These are phyloP conservation scores for Tenthredo scrophulariae DNA, from an alignment of 2,888 invertebrate species.

Conservation along the genomic window DNA sequence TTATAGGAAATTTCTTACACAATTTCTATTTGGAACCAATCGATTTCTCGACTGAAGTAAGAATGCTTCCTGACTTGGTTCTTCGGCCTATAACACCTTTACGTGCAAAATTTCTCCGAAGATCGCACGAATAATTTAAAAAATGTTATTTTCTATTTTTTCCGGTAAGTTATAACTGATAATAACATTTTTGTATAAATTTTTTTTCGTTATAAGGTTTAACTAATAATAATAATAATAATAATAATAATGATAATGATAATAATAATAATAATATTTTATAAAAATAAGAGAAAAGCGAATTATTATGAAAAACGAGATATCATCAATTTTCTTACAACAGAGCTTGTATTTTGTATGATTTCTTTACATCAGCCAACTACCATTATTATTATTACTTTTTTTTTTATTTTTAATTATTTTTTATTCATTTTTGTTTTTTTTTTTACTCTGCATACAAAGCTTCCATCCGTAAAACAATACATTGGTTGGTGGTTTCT, in stretches of 20 bases:
- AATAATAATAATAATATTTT: neutral
- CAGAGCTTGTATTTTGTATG: slow-evolving; percentile 68
- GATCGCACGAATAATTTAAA: slow-evolving; percentile 14
- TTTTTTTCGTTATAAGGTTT: neutral
- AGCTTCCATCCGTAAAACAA: slow-evolving; percentile 66
- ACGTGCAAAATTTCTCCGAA: slow-evolving; percentile 57
- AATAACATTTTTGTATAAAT: neutral
- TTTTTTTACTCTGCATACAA: slow-evolving; percentile 61
- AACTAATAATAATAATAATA: neutral
- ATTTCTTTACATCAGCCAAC: slow-evolving; percentile 67
- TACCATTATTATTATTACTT: slow-evolving; percentile 58
- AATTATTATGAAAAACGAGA: neutral
- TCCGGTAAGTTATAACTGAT: neutral
- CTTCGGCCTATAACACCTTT: slow-evolving; percentile 63
- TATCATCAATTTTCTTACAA: slow-evolving; percentile 60
- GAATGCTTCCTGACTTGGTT: slow-evolving; percentile 62
- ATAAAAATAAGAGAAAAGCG: neutral
- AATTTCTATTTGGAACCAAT: slow-evolving; percentile 69
- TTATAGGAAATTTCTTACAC: slow-evolving; percentile 63
- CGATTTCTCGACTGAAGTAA: slow-evolving; percentile 64
- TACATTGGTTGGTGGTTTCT: slow-evolving; percentile 64
- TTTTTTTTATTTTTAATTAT: neutral
- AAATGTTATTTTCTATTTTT: neutral
- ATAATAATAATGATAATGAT: neutral
- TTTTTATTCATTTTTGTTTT: neutral